phyloP scores from a whole-genome alignment of 2,888 invertebrate genomes.

The Nebria salina region DNA sequence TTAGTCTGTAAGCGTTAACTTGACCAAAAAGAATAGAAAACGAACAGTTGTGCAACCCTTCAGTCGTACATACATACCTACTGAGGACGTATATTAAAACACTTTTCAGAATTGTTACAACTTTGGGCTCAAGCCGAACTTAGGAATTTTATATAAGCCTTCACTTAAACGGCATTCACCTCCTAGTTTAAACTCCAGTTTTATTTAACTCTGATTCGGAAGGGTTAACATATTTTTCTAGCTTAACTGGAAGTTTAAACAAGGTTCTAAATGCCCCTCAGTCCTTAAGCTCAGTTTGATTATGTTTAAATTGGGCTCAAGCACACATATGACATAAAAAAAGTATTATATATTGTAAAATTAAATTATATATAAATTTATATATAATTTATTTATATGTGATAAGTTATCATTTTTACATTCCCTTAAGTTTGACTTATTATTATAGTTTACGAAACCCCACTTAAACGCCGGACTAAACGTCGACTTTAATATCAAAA shows the following conservation, averaged over 20 bases:
- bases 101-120: conserved; percentile 25
- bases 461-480: conserved; percentile 34
- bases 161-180: neutral
- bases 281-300: neutral
- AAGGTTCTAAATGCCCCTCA: neutral
- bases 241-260: neutral
- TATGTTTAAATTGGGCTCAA: neutral
- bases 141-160: conserved; percentile 1
- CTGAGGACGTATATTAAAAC: neutral
- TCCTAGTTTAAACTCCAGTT: neutral
- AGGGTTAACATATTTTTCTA: neutral
- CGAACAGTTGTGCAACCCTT: neutral
- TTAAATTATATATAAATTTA: conserved; percentile 12
- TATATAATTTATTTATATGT: conserved; percentile 43
- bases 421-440: conserved; percentile 25
- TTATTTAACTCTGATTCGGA: neutral
- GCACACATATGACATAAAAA: conserved; percentile 3
- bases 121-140: conserved; percentile 5
- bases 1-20: conserved; percentile 52
- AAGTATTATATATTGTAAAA: conserved; percentile 11
- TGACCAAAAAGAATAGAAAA: conserved; percentile 51
- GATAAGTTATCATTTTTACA: conserved; percentile 29
- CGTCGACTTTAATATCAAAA: neutral
- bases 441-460: conserved; percentile 36
- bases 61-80: too few relatives aligned